Base-by-base conservation (phyloP, 2,888 invertebrate species). In the Tachystola acroxantha region DNA sequence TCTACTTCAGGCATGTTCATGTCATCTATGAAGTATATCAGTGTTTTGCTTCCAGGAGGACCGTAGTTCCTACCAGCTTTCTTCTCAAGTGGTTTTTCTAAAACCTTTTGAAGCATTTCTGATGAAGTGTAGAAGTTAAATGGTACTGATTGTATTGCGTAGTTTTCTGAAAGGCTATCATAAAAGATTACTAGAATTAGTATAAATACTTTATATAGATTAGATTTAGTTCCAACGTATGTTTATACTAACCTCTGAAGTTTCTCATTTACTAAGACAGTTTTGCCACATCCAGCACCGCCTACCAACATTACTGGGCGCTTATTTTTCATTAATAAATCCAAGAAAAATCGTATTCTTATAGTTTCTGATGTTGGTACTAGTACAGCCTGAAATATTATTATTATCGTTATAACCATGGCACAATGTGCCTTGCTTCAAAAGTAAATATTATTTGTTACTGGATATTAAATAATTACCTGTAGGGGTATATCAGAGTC, bases 1-100 rank as follows among this genome's bases (percentile, higher is more conserved):
- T 89, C 89, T 11, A 95, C 96, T 89, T 97, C 97, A 1, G 98
- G 98, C 97, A 98, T 98, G 67, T 98, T 98, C 93, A 98, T 94
- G 62, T 98, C 98, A 64, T 98, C 98, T 42, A 98, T 93, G 66
- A 98, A 98, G 73, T 97, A 98, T 44, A 98, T 92, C 27, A 98
- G 86, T 0, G 94, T 95, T 77, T 97, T 97, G 59, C 93, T 97
- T 9, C 98, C 97, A 0, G 97, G 97, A 9, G 98, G 98, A 0
- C 97, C 98, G 62, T 94, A 98, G 80, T 97, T 98, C 46, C 97
- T 89, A 5, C 96, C 95, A 7, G 98, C 98, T 75, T 98, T 98
- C 85, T 98, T 98, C 73, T 98, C 98, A 40, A 98, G 73, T 4
- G 97, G 96, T 66, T 96, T 97, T 69, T 98, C 98, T 37, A 98